Conservation (phyloP, 2,113 vertebrate genomes). For the Arenaria interpres region DNA sequence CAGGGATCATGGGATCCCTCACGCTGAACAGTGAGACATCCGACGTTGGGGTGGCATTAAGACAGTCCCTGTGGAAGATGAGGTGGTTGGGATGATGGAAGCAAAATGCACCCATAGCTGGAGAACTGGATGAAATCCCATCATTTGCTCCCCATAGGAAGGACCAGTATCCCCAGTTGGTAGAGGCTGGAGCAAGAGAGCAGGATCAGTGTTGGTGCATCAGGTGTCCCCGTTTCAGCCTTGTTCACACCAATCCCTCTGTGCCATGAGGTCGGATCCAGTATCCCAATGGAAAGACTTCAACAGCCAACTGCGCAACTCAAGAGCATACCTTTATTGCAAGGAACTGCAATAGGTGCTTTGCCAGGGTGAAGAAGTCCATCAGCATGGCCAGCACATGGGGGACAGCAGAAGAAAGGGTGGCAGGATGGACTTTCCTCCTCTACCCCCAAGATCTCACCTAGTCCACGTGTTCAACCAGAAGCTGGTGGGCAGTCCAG, state of each 20-base stretch:
- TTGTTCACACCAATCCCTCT: background rate
- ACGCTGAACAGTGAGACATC: background rate
- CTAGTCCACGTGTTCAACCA: background rate
- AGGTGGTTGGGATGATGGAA: background rate
- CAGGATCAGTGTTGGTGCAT: background rate
- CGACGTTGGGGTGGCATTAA: background rate
- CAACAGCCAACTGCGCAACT: background rate
- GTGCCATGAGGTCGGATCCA: background rate
- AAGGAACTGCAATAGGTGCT: background rate
- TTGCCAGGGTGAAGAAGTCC: background rate
- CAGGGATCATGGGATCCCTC: background rate
- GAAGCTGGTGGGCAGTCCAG: background rate
- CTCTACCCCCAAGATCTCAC: background rate
- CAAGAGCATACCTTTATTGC: background rate
- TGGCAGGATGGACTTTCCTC: background rate
- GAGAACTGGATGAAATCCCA: background rate
- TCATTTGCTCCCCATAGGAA: background rate
- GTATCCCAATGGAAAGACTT: background rate
- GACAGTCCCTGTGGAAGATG: background rate
- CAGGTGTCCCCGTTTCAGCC: background rate
- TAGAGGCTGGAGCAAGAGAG: background rate
- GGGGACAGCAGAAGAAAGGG: background rate
- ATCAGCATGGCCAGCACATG: background rate
- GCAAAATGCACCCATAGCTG: background rate
- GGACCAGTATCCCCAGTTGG: background rate